These are phyloP conservation scores for Orchesella cincta DNA, from an alignment of 1,140 invertebrate genomes.

Conservation along the genomic window DNA sequence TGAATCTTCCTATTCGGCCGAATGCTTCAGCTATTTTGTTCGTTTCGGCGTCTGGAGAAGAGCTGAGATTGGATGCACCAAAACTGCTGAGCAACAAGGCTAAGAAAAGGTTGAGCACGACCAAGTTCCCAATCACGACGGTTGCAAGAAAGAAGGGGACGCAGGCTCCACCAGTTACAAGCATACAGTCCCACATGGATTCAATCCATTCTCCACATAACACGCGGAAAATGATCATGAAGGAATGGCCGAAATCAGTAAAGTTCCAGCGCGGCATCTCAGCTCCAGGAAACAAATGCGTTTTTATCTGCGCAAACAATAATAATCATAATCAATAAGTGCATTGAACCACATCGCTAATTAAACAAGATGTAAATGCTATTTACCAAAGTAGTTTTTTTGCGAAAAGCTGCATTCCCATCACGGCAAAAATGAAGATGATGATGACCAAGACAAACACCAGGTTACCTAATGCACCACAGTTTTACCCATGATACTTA, in stretches of 20 bases:
- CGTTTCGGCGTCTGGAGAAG: slow-evolving; percentile 85
- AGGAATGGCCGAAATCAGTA: slow-evolving; percentile 96
- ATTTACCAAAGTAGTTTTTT: slow-evolving; percentile 82
- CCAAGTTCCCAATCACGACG: slow-evolving; percentile 95
- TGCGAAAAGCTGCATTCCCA: slow-evolving; percentile 97
- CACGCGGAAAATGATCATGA: slow-evolving; percentile 98
- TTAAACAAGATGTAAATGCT: background rate
- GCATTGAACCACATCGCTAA: background rate
- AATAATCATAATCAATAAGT: background rate
- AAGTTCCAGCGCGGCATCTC: slow-evolving; percentile 90
- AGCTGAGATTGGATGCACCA: slow-evolving; percentile 88
- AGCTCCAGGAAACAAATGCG: slow-evolving; percentile 68
- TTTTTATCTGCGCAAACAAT: slow-evolving; percentile 65
- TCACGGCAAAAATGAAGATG: slow-evolving; percentile 97
- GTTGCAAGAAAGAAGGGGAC: slow-evolving; percentile 97
- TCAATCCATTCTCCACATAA: slow-evolving; percentile 98
- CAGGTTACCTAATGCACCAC: slow-evolving; percentile 94
- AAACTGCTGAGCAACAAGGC: slow-evolving; percentile 97
- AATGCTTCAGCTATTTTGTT: slow-evolving; percentile 97
- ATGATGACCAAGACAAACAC: slow-evolving; percentile 96
- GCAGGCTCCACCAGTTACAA: slow-evolving; percentile 82
- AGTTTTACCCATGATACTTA: slow-evolving; percentile 96
- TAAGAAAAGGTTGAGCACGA: slow-evolving; percentile 97
- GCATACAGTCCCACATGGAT: slow-evolving; percentile 97
- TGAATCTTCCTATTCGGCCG: slow-evolving; percentile 86